Conservation (phyloP, 1,140 invertebrate species). For the Adoxophyes honmai region DNA sequence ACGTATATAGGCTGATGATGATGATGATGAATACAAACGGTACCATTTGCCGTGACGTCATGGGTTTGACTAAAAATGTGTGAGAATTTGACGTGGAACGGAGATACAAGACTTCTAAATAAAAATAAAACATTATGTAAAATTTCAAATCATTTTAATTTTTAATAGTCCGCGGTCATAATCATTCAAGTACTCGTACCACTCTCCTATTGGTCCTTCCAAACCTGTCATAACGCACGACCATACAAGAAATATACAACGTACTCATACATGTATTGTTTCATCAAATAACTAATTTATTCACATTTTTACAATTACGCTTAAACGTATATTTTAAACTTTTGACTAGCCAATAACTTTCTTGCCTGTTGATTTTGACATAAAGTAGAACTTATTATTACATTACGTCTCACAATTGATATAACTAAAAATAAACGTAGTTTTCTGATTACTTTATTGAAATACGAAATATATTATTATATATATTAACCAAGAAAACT, state of each 20-base stretch:
- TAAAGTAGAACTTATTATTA: too few species aligned
- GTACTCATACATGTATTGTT: background rate
- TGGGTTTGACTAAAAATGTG: too few species aligned
- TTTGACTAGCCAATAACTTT: background rate
- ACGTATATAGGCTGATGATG: too few species aligned
- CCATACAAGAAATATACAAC: conserved; percentile 28
- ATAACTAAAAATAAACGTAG: too few species aligned
- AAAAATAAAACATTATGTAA: background rate
- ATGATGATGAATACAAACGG: too few species aligned
- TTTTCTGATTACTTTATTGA: too few species aligned
- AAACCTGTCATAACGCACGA: conserved; percentile 19
- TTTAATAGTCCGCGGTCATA: conserved; percentile 6
- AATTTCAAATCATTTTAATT: conserved; percentile 11
- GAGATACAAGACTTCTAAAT: too few species aligned
- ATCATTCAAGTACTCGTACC: background rate
- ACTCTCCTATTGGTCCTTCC: conserved; percentile 42
- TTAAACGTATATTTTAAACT: background rate
- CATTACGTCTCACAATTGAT: too few species aligned
- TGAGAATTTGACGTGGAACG: too few species aligned
- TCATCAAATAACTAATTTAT: conserved; percentile 34
- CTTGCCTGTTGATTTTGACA: background rate
- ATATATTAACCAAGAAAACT: too few species aligned
- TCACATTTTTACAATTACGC: conserved; percentile 41
- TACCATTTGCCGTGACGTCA: too few species aligned
- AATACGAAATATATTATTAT: too few species aligned